Evolutionary conservation across 2,113 vertebrate genomes (phyloP).

Genomic region (Eidolon helvum): DNA sequence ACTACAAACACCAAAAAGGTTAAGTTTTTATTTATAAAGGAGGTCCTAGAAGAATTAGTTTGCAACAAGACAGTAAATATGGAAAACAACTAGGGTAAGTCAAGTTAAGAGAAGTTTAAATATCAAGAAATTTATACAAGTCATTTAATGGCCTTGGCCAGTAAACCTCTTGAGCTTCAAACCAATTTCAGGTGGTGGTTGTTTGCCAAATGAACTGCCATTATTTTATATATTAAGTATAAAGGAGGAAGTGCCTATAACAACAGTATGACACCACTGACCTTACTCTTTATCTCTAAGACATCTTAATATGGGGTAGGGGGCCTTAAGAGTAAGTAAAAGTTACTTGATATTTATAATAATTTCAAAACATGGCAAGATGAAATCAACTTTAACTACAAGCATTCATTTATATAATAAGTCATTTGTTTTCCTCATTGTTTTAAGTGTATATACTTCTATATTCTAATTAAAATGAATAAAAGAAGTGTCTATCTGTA

Average conservation of each 20-base stretch:
- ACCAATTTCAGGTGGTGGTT: background rate
- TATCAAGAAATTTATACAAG: background rate
- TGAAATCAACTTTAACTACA: background rate
- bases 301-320: background rate
- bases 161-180: background rate
- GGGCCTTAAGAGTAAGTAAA: background rate
- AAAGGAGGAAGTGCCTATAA: background rate
- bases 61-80: background rate
- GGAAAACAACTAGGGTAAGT: background rate
- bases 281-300: background rate
- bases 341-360: background rate
- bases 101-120: background rate
- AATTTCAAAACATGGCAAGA: background rate
- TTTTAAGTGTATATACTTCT: background rate
- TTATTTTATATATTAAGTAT: background rate
- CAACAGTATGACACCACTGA: background rate
- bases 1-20: background rate
- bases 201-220: background rate
- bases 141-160: background rate
- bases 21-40: background rate
- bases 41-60: background rate
- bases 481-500: background rate
- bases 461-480: constrained; percentile 4
- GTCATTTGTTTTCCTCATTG: background rate
- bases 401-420: background rate